Conservation (phyloP, 2,113 vertebrate genomes). For the Malurus melanocephalus region DNA sequence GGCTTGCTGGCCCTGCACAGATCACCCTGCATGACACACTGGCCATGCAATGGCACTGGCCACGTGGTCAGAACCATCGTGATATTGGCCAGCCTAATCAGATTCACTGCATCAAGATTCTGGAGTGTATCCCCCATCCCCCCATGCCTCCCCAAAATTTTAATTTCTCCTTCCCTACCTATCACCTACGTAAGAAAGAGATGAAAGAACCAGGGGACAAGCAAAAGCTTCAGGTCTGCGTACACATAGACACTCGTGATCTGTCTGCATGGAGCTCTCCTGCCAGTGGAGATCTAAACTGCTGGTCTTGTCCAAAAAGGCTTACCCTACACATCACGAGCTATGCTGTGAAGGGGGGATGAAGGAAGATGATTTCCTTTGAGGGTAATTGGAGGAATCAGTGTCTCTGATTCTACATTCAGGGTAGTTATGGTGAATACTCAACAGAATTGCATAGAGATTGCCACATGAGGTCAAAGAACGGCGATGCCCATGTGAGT, state of each 20-base stretch:
- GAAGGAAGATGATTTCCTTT: background rate
- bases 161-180: background rate
- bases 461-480: background rate
- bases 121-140: background rate
- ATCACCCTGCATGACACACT: accelerated
- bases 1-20: accelerated
- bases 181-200: background rate
- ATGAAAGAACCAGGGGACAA: accelerated
- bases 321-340: accelerated
- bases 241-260: accelerated
- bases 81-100: background rate
- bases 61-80: background rate
- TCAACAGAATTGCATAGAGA: background rate
- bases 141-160: background rate
- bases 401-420: background rate
- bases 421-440: background rate
- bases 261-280: background rate
- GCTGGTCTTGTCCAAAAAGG: background rate
- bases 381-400: accelerated
- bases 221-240: background rate
- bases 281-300: background rate
- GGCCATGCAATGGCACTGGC: accelerated
- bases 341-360: background rate
- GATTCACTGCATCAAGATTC: background rate
- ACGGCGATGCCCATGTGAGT: accelerated